Base-by-base conservation (phyloP, 1,140 invertebrate species). In the Apis laboriosa region DNA sequence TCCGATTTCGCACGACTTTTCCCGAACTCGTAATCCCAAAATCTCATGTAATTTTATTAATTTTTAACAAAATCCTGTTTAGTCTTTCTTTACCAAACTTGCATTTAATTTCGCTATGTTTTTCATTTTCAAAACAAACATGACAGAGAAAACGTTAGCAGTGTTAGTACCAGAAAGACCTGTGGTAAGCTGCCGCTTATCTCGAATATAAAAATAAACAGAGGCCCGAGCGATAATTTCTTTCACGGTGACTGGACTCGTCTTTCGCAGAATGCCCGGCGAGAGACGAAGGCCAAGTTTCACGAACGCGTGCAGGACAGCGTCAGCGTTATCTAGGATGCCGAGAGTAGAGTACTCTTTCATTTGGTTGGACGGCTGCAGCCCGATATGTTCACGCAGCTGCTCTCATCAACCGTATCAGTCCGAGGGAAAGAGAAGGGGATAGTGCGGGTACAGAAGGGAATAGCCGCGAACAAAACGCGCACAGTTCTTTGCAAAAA, bases 341-440 rank as follows among this genome's bases (percentile, higher is more conserved):
- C 55, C 5, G 68, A 68, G 24, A 49, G 15, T 28, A 51, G 78
- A n/a, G 63, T 9, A 67, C 73, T 77, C 73, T 82, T 82, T 82
- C 80, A 77, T 77, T 70, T 34, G 80, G 80, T 60, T 19, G 63
- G 80, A 51, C 73, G 77, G 58, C 49, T 58, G 71, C 71, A 13
- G 24, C 19, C 71, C 61, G 81, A 83, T 83, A 83, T 53, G 75
- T 71, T 83, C 75, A 64, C 76, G 81, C 75, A 78, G 66, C 67
- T 49, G 75, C 19, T 55, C 66, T 77, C 80, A 70, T 80, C 79
- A 76, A 77, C 63, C 80, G 81, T 83, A 83, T 83, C 81, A 71
- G 81, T 9, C 56, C 53, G 56, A 51, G n/a, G 9, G 28, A 72
- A 55, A 28, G 63, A 17, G 63, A 28, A 34, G 7, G 12, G 7